These are phyloP conservation scores for Dendrolimus pini DNA, from an alignment of 2,888 invertebrate genomes.

Conservation along the genomic window DNA sequence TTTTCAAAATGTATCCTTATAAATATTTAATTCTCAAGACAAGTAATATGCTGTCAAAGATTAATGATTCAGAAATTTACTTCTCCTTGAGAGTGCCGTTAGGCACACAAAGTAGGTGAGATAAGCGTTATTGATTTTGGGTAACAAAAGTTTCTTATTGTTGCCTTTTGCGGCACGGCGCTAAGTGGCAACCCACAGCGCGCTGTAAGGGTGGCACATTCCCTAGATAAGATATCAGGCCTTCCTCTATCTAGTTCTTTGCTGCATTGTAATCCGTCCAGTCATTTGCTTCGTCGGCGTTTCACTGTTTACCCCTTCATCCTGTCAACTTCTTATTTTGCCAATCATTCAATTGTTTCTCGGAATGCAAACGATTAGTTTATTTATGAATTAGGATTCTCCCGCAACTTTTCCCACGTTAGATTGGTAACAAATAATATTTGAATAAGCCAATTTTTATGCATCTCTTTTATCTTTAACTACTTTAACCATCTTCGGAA, in stretches of 20 bases:
- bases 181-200: slow-evolving; percentile 58
- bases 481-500: too few relatives aligned
- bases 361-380: too few relatives aligned
- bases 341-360: too few relatives aligned
- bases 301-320: slow-evolving; percentile 21
- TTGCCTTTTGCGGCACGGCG: slow-evolving; percentile 50
- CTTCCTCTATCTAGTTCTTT: slow-evolving; percentile 25
- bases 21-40: slow-evolving; percentile 27
- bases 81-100: slow-evolving; percentile 39
- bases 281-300: slow-evolving; percentile 34
- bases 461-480: too few relatives aligned
- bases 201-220: slow-evolving; percentile 59
- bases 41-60: slow-evolving; percentile 29
- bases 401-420: too few relatives aligned
- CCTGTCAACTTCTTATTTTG: slow-evolving; percentile 14
- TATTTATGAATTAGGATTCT: too few relatives aligned
- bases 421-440: too few relatives aligned
- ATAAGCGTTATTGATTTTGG: slow-evolving; percentile 58
- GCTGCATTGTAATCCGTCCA: slow-evolving; percentile 56
- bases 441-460: too few relatives aligned
- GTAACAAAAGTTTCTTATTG: slow-evolving; percentile 45
- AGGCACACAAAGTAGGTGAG: slow-evolving; percentile 46
- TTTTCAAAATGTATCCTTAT: slow-evolving; percentile 21
- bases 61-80: slow-evolving; percentile 42
- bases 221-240: slow-evolving; percentile 59